These are phyloP conservation scores for Antheraea yamamai DNA, from an alignment of 2,888 invertebrate species.

Conservation along the genomic window DNA sequence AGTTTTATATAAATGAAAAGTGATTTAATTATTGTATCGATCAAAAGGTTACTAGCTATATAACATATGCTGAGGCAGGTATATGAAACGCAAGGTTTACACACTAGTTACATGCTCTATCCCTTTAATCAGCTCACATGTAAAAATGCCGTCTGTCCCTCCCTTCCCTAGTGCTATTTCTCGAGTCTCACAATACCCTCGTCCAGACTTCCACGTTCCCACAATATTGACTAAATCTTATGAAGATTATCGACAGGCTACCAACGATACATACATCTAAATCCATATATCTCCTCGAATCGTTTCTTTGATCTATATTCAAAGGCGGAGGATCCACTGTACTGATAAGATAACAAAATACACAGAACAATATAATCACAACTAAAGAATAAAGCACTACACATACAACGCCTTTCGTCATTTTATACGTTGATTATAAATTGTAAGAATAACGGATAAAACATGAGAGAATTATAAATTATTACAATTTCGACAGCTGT, in stretches of 20 bases:
- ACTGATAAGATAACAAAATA: slow-evolving; percentile 45
- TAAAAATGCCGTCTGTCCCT: background rate
- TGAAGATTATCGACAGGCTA: background rate
- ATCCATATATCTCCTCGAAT: slow-evolving; percentile 11
- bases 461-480: background rate
- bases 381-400: slow-evolving; percentile 32
- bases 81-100: background rate
- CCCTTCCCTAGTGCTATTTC: background rate
- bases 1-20: background rate
- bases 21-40: background rate
- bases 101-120: too few relatives aligned
- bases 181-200: background rate
- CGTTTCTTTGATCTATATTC: background rate
- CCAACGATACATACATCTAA: slow-evolving; percentile 17
- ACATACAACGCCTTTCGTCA: slow-evolving; percentile 33
- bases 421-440: slow-evolving; percentile 18
- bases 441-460: background rate
- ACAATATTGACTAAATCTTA: background rate
- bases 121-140: background rate
- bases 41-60: background rate
- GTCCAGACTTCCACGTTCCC: background rate
- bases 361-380: slow-evolving; percentile 39
- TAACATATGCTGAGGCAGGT: background rate
- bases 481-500: background rate
- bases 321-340: slow-evolving; percentile 45